These are phyloP conservation scores for Labeo rohita DNA, from an alignment of 2,113 vertebrate genomes.

Conservation along the genomic window DNA sequence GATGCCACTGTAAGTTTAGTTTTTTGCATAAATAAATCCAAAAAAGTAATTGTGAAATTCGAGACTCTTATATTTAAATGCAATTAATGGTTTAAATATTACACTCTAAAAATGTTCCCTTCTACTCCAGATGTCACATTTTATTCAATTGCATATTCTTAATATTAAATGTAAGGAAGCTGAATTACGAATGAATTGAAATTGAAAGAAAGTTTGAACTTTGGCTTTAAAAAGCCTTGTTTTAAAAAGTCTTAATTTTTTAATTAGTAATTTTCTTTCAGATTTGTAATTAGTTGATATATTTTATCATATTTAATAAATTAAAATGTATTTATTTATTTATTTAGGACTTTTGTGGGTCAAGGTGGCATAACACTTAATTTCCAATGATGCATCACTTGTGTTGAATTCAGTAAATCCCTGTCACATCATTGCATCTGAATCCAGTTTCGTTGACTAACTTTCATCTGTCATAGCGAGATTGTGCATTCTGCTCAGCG, in stretches of 20 bases:
- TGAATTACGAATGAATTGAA: background rate
- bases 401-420: background rate
- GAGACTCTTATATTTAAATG: too few relatives aligned
- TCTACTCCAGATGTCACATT: too few relatives aligned
- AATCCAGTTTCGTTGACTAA: background rate
- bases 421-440: background rate
- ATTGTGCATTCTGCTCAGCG: background rate
- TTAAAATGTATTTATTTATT: background rate
- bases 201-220: background rate
- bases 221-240: too few relatives aligned
- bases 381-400: background rate
- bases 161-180: background rate
- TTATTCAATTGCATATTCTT: background rate
- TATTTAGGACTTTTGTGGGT: background rate
- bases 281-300: background rate
- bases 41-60: too few relatives aligned
- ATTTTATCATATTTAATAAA: background rate
- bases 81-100: too few relatives aligned
- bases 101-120: too few relatives aligned
- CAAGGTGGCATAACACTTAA: background rate
- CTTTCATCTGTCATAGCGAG: background rate
- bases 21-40: too few relatives aligned
- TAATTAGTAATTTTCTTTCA: background rate
- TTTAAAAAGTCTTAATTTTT: background rate
- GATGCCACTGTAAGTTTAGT: too few relatives aligned